Evolutionary conservation across 2,888 invertebrate species (phyloP), one percentile per base, ranked within the genome.

Genomic region (Carterocephalus palaemon): DNA sequence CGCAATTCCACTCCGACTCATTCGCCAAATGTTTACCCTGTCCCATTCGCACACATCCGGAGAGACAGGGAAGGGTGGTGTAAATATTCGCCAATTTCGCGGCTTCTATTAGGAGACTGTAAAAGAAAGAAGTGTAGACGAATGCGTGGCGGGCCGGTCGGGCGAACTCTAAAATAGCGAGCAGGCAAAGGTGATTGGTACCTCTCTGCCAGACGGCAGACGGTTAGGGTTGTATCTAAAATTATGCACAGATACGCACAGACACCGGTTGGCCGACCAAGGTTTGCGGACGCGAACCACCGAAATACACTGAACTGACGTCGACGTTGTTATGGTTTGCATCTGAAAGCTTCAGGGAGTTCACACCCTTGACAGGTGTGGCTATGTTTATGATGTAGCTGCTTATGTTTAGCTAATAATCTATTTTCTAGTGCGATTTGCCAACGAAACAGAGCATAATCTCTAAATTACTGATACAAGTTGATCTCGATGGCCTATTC

Each of bases 191-290:
- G 72, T 76, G 75, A 77, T 79, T 75, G 73, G 66, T 64, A 59
- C 56, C 60, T 58, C 62, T 64, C 54, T 64, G 70, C 73, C 75
- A 77, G 80, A 78, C 81, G 65, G 62, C 73, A 75, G 75, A 71
- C 67, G 54, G 67, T 67, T 72, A 75, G 76, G 76, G 73, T 70
- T 74, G 70, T 57, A 57, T 70, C 76, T 75, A 77, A 75, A 78
- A 71, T 76, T 70, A 75, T 54, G 58, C 57, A 58, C 54, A 57
- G 59, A 62, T 64, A 57, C 49, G 53, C 34, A 46, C 46, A 60
- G 57, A 63, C 59, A 54, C 52, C 40, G 28, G 34, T 37, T 36
- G 49, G 56, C 54, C 24, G 41, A 33, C 36, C 39, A 34, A 38
- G 46, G 40, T 34, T 38, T 17, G 34, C 16, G 26, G 15, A 42